A percentile compares a stretch with the other conserved stretches of the same genome.
phyloP scores from a whole-genome alignment of 2,888 invertebrate genomes.

The Amaurobius ferox region DNA sequence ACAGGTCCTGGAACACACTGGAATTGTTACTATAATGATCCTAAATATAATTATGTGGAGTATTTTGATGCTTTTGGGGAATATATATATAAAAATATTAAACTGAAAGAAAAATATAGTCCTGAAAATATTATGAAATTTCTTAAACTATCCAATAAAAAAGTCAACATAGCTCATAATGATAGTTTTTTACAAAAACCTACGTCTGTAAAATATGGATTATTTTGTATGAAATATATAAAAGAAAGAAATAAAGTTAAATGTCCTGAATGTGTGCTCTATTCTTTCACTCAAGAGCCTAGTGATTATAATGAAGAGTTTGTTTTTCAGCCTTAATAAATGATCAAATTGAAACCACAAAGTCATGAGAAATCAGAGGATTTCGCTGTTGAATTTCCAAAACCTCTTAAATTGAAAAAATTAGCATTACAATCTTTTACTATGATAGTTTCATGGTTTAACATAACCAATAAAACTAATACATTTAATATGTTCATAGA shows the following conservation, averaged over 20 bases:
- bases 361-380: no score
- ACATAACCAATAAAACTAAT: conserved; percentile 16
- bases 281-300: no score
- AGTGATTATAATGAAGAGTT: no score
- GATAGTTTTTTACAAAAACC: no score
- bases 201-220: no score
- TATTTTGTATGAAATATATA: no score
- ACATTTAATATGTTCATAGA: neutral
- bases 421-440: neutral
- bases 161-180: no score
- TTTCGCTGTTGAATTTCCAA: neutral
- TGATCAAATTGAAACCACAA: neutral
- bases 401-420: neutral
- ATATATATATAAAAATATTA: no score
- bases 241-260: conserved; percentile 19
- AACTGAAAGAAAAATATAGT: neutral
- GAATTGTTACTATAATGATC: no score
- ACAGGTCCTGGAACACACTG: no score
- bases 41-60: no score
- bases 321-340: neutral
- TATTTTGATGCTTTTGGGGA: no score
- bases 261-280: neutral
- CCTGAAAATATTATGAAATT: conserved; percentile 8
- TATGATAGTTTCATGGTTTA: neutral
- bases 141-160: conserved; percentile 13